phyloP scores from a whole-genome alignment of 1,140 invertebrate species.

The Xylocopa sonorina region DNA sequence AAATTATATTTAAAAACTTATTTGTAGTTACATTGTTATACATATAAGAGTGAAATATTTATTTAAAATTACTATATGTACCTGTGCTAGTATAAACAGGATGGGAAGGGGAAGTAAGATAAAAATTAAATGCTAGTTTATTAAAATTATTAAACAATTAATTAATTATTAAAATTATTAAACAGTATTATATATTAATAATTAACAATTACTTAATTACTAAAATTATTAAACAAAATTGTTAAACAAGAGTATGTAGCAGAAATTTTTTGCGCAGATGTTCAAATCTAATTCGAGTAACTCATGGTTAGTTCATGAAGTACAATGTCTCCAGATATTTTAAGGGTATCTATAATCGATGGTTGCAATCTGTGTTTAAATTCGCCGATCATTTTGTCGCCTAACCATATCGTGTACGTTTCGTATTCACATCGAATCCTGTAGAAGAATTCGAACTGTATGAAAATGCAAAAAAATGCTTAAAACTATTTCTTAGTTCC shows the following conservation, averaged over 20 bases:
- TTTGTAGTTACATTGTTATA: background rate
- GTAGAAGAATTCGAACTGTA: too few species aligned
- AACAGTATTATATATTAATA: too few species aligned
- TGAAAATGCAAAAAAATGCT: background rate
- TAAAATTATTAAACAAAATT: too few species aligned
- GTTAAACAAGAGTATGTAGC: too few species aligned
- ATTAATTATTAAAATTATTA: background rate
- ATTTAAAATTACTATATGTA: too few species aligned
- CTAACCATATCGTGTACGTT: constrained; percentile 76
- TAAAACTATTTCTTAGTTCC: background rate
- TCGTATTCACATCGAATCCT: constrained; percentile 76
- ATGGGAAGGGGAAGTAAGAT: background rate
- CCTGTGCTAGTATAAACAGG: background rate
- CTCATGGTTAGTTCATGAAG: constrained; percentile 71
- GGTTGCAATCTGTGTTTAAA: constrained; percentile 75
- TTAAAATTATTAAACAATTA: background rate
- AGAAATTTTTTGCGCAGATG: background rate
- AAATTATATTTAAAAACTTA: background rate
- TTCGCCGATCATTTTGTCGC: constrained; percentile 76
- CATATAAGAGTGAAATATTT: background rate
- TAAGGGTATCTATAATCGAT: constrained; percentile 71
- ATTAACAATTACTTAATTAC: too few species aligned
- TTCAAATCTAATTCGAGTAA: constrained; percentile 17
- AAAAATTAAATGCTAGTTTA: background rate
- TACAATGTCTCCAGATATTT: constrained; percentile 77